Percentiles rank a stretch among this genome's conserved stretches.
phyloP scores from a whole-genome alignment of 2,113 vertebrate genomes.

The Strix aluco region DNA sequence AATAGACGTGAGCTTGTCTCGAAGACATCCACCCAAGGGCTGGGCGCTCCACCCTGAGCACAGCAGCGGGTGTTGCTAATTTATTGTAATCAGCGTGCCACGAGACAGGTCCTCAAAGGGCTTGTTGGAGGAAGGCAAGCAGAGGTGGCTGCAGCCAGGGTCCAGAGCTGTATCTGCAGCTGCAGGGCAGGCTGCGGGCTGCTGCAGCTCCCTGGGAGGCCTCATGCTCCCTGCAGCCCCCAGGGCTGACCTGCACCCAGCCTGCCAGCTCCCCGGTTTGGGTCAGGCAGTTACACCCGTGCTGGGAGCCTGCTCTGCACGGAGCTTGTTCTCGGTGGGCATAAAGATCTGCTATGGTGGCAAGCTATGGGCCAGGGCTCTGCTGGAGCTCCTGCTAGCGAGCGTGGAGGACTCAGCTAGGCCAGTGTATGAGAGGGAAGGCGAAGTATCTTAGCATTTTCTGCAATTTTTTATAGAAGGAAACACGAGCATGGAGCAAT shows the following conservation, averaged over 20 bases:
- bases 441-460: rapidly evolving
- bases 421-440: background rate
- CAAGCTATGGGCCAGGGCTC: background rate
- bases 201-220: background rate
- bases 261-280: background rate
- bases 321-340: background rate
- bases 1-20: background rate
- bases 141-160: rapidly evolving
- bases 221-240: background rate
- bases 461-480: background rate
- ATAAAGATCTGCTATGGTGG: background rate
- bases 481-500: rapidly evolving
- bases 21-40: background rate
- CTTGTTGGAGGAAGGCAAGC: background rate
- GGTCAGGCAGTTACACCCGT: background rate
- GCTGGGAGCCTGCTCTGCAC: background rate
- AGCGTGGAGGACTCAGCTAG: background rate
- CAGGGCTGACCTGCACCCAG: background rate
- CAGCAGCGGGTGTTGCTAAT: background rate
- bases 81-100: background rate
- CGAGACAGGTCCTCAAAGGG: background rate
- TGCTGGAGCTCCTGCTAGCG: rapidly evolving
- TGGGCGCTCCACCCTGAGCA: background rate
- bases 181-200: background rate
- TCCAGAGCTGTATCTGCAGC: background rate